These are phyloP conservation scores for Heliocidaris tuberculata DNA, from an alignment of 35 echinoderm and acorn worm species.

Conservation along the genomic window DNA sequence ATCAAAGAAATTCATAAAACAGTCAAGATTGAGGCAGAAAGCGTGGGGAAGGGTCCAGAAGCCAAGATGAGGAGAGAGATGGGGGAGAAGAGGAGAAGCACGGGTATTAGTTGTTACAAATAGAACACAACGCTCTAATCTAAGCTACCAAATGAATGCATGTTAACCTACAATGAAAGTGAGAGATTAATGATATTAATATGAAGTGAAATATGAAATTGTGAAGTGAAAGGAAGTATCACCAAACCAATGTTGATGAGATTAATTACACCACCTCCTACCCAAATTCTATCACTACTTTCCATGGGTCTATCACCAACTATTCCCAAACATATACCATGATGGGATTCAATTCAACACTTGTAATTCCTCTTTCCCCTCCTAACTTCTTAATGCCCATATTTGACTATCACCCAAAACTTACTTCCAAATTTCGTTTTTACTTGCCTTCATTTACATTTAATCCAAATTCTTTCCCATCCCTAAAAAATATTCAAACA, in stretches of 20 bases:
- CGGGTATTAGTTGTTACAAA: slow-evolving; percentile 47
- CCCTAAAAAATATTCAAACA: too few species aligned
- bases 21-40: not conserved
- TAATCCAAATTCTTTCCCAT: too few species aligned
- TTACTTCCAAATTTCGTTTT: too few species aligned
- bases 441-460: too few species aligned
- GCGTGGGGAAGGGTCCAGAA: not conserved
- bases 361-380: too few species aligned
- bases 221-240: not conserved
- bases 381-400: too few species aligned
- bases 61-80: not conserved
- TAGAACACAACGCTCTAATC: slow-evolving; percentile 24
- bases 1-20: not conserved
- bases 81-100: slow-evolving; percentile 50
- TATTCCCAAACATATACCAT: too few species aligned
- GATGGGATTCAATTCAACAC: too few species aligned
- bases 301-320: too few species aligned
- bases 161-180: not conserved
- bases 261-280: not conserved
- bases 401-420: too few species aligned
- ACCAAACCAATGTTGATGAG: not conserved
- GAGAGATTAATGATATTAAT: not conserved
- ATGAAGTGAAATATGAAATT: not conserved
- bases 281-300: too few species aligned
- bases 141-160: not conserved